Evolutionary conservation across 2,888 invertebrate species (phyloP).

Genomic region (Plebejus argus): DNA sequence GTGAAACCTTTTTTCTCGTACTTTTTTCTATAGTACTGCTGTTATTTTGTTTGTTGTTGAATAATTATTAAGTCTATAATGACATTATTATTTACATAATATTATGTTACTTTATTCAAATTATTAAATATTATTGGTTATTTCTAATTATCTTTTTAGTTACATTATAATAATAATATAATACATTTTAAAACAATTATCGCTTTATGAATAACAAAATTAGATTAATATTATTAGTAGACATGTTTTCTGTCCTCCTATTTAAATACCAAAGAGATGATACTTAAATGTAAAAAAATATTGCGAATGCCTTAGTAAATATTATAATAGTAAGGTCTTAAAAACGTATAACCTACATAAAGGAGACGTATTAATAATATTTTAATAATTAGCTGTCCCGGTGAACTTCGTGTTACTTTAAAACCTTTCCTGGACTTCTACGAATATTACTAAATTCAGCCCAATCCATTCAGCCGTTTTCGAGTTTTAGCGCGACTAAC

Average conservation of each 20-base stretch:
- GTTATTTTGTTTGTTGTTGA: not conserved
- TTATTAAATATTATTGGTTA: not conserved
- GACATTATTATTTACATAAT: too few relatives aligned
- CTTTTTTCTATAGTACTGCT: not conserved
- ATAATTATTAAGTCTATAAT: too few relatives aligned
- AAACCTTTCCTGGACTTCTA: too few relatives aligned
- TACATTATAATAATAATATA: too few relatives aligned
- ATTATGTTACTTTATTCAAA: not conserved
- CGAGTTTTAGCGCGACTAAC: too few relatives aligned
- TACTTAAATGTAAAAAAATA: not conserved
- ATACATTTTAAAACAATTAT: not conserved
- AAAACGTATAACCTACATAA: too few relatives aligned
- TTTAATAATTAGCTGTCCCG: too few relatives aligned
- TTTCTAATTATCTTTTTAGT: not conserved
- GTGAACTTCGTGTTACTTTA: too few relatives aligned
- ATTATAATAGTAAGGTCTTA: too few relatives aligned
- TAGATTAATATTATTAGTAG: not conserved
- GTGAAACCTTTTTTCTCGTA: not conserved
- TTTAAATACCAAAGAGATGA: not conserved
- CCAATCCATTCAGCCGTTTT: too few relatives aligned
- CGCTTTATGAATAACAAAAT: not conserved
- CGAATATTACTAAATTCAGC: too few relatives aligned
- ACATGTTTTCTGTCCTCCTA: not conserved
- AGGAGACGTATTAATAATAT: too few relatives aligned
- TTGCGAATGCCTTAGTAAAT: not conserved